Evolutionary conservation across 2,888 invertebrate species (phyloP).

Genomic region (Ophion costatus): DNA sequence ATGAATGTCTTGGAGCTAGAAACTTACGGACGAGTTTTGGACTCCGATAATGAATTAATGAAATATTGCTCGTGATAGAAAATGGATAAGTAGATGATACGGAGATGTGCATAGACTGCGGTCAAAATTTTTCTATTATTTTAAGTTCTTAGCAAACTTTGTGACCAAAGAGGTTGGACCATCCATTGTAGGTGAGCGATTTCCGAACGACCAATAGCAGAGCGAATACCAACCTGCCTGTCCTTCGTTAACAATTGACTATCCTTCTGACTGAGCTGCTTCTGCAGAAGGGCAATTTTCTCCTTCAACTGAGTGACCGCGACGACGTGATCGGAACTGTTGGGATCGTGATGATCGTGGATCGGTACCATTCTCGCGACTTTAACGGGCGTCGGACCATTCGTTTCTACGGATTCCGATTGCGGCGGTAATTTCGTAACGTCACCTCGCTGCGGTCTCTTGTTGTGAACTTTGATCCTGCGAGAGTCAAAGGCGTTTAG

Average conservation of each 20-base stretch:
- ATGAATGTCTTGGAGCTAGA: too few species aligned
- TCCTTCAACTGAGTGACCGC: constrained; percentile 98
- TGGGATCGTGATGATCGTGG: constrained; percentile 87
- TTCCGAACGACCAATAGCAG: too few species aligned
- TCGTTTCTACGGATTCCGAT: constrained; percentile 83
- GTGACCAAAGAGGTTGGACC: too few species aligned
- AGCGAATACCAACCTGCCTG: constrained; percentile 88
- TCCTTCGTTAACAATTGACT: constrained; percentile 94
- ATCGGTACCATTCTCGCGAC: constrained; percentile 83
- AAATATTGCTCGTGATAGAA: too few species aligned
- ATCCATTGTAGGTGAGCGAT: too few species aligned
- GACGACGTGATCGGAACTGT: constrained; percentile 96
- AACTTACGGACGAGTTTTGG: too few species aligned
- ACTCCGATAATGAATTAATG: too few species aligned
- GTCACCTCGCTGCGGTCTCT: constrained; percentile 89
- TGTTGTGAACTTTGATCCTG: constrained; percentile 89
- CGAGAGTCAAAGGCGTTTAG: background rate
- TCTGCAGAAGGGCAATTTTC: constrained; percentile 95
- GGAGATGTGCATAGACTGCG: too few species aligned
- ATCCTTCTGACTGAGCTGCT: constrained; percentile 93
- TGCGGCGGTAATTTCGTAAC: constrained; percentile 85
- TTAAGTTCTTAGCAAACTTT: too few species aligned
- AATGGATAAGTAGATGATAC: too few species aligned
- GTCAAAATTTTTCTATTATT: too few species aligned
- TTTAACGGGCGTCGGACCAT: constrained; percentile 84